Base-by-base conservation (phyloP, 2,888 invertebrate species). In the Dichetophora obliterata region DNA sequence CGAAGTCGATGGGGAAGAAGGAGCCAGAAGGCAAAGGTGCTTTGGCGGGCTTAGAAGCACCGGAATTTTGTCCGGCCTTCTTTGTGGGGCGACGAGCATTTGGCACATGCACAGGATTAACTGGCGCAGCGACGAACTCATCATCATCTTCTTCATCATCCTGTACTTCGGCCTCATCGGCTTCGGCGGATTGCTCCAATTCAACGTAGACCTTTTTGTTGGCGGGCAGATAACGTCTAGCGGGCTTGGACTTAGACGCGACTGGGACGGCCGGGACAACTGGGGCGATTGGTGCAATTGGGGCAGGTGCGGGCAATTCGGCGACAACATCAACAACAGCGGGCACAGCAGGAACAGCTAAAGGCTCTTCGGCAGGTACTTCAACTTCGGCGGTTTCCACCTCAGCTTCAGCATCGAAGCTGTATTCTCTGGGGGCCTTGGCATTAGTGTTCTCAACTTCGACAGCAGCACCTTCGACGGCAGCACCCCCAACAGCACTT, bases 1-100 rank as follows among this genome's bases (percentile, higher is more conserved):
- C 90, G 65, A 90, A 90, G 74, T 87, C 82, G 48, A 89, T 85
- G 63, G 90, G 89, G 85, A 90, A 90, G 85, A 86, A 90, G 14
- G 87, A 87, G 48, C 88, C 88, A n/a, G 83, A 83, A 16, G 89
- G 89, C 77, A 85, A 80, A 37, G 85, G 84, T 4, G 84, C 83
- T 78, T 81, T 83, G 65, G 77, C 75, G 24, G 78, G 78, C 24
- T 80, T 81, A 22, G 82, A 78, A 4, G 74, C 82, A 5, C 71
- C 74, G 72, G 80, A 79, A 78, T 83, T 86, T 75, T 79, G 79
- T 31, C 78, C 82, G 34, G 80, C 80, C 63, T 79, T 82, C 71
- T 81, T 83, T 43, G 75, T 82, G 27, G 88, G 88, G 74, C 88
- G 88, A 73, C 88, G 88, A 48, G 85, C 86, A 75, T 81, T 85